These are phyloP conservation scores for Phoebastria nigripes DNA, from an alignment of 2,797 vertebrate species.

Conservation along the genomic window DNA sequence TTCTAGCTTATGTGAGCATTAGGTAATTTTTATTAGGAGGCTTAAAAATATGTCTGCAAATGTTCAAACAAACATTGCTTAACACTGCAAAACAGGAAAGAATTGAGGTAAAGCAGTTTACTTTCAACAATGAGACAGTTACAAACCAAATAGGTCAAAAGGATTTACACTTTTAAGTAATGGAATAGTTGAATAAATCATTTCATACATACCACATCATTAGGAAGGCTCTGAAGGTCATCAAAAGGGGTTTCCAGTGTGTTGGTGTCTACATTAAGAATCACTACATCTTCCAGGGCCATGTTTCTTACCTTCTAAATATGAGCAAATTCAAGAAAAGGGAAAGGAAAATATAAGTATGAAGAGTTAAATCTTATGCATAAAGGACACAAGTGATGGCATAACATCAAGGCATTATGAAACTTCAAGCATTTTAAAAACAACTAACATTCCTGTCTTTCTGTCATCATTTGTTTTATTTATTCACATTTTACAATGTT, in stretches of 20 bases:
- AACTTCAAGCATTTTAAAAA: background rate
- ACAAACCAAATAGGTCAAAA: background rate
- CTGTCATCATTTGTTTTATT: background rate
- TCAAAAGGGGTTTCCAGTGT: slow-evolving; percentile 94
- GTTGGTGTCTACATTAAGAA: slow-evolving; percentile 94
- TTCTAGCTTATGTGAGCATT: background rate
- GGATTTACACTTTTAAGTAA: background rate
- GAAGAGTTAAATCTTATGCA: background rate
- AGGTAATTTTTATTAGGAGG: background rate
- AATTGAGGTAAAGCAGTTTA: background rate
- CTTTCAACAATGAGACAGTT: accelerated
- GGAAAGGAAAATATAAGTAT: background rate
- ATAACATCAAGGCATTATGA: background rate
- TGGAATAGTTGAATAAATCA: background rate
- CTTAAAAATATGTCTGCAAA: background rate
- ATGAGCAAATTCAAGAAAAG: background rate
- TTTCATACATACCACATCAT: slow-evolving; percentile 87
- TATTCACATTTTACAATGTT: background rate
- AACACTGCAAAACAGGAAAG: background rate
- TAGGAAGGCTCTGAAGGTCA: slow-evolving; percentile 94
- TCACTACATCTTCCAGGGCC: slow-evolving; percentile 89
- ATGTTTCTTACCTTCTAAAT: slow-evolving; percentile 89
- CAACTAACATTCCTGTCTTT: background rate
- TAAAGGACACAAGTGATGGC: background rate
- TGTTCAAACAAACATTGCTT: background rate